Evolutionary conservation across 2,113 vertebrate genomes (phyloP), one percentile per base, ranked within the genome.

Genomic region (Phodopus roborovskii): DNA sequence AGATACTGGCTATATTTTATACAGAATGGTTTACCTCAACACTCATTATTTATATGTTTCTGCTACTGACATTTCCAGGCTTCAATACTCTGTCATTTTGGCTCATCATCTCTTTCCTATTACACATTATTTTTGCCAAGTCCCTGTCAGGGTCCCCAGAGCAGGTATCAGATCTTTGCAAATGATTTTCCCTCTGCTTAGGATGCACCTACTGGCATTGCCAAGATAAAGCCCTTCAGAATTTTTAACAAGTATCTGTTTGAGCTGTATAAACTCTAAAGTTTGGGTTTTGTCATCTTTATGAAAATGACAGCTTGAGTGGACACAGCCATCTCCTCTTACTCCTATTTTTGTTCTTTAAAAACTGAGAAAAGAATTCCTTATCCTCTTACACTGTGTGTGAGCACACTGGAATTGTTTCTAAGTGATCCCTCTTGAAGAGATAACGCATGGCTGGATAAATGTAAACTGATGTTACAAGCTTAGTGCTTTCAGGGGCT

Each of bases 291-390:
- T 73, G 84, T 87, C 70, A 78, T 50, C 30, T 91, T 96, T 39
- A 75, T 91, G 56, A 42, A 85, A 94, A 78, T 33, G 92, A 68
- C 48, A 91, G 74, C 19, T 71, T 71, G 16, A 83, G 36, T 84
- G 50, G 64, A 58, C 13, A 53, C 36, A 28, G 19, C 30, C 45
- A 88, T 68, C 39, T 88, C 11, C 0, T 71, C 64, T 92, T 26
- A 33, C 10, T 88, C 30, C 42, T 10, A 53, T 75, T 75, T 77
- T 12, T 90, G 94, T 71, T 64, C 64, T 94, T 95, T 87, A 81
- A 71, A 95, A 93, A 39, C 87, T 53, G 66, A 93, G 82, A 88
- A 50, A 45, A 94, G 45, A 95, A 86, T 83, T 96, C 20, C 53
- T 45, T 92, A 33, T 83, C 73, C 92, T 90, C 81, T 77, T 33